Conservation (phyloP, 2,888 invertebrate genomes). For the Blastobasis lacticolella region DNA sequence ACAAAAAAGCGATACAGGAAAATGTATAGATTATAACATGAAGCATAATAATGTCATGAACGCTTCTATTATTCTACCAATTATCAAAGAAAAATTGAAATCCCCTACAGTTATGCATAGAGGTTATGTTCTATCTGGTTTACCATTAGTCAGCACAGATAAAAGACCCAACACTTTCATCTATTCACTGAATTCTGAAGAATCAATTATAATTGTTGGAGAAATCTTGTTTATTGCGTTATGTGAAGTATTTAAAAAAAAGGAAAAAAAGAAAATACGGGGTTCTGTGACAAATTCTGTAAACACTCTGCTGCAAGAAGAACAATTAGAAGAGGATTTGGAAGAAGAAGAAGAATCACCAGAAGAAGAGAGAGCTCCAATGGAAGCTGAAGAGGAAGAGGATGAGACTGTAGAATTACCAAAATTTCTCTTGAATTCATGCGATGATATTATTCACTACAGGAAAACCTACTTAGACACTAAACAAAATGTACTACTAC, state of each 20-base stretch:
- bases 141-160: constrained; percentile 74
- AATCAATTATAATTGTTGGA: constrained; percentile 30
- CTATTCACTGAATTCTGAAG: constrained; percentile 40
- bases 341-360: constrained; percentile 27
- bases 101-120: constrained; percentile 69
- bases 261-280: constrained; percentile 42
- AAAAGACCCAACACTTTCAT: constrained; percentile 27
- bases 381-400: constrained; percentile 28
- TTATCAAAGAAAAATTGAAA: constrained; percentile 67
- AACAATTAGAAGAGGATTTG: constrained; percentile 12
- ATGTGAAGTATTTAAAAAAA: constrained; percentile 34
- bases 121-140: constrained; percentile 78
- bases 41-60: constrained; percentile 65
- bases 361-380: constrained; percentile 27
- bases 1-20: constrained; percentile 69
- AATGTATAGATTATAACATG: constrained; percentile 74
- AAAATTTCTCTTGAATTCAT: constrained; percentile 44
- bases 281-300: constrained; percentile 11
- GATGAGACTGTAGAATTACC: constrained; percentile 40
- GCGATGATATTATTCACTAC: constrained; percentile 30
- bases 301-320: neutral
- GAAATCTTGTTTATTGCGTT: constrained; percentile 23
- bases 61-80: constrained; percentile 60
- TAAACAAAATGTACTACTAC: constrained; percentile 32
- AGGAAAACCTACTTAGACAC: constrained; percentile 30